Base-by-base conservation (phyloP, 1,140 invertebrate genomes). In the Ganaspis sp. region DNA sequence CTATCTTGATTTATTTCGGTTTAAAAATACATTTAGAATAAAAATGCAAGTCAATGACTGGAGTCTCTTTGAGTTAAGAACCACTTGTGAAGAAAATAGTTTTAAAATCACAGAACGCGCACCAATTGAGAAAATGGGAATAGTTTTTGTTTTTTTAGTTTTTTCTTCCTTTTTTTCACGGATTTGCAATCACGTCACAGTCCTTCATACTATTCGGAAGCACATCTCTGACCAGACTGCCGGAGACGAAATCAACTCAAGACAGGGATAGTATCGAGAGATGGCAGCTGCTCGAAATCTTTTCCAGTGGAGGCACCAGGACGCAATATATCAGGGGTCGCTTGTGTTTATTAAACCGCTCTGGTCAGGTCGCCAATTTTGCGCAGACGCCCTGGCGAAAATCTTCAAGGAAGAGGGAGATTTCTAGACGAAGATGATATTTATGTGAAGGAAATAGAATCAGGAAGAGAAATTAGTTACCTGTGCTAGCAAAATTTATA, bases 171-270 rank as follows among this genome's bases (percentile, higher is more conserved):
- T 38, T 38, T 37, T 58, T 69, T 45, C 42, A 9, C 34, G 29
- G 15, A 26, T 69, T 19, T 34, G 3, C 12, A 64, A 29, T 64
- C 23, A 11, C 58, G 23, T n/a, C 58, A 64, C 58, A 6, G 26
- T 64, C 26, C 23, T 64, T 29, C 70, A 78, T 75, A 75, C 73
- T 73, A 77, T 75, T 78, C 87, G 86, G 80, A 79, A 80, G 76
- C 82, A 81, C 85, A 88, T 87, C 88, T 86, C 84, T 80, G 78
- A 76, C 80, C 74, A 80, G 85, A 89, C 88, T 89, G 88, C 84
- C 76, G 82, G 82, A 69, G 23, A 29, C 26, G 23, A 6, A 11
- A 64, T n/a, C 9, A 29, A 58, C 21, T n/a, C 11, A n/a, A 64
- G 58, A 70, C 70, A 71, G 72, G 76, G 69, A 78, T 73, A 74